Evolutionary conservation across 1,140 invertebrate species (phyloP).

Genomic region (Nephotettix cincticeps): DNA sequence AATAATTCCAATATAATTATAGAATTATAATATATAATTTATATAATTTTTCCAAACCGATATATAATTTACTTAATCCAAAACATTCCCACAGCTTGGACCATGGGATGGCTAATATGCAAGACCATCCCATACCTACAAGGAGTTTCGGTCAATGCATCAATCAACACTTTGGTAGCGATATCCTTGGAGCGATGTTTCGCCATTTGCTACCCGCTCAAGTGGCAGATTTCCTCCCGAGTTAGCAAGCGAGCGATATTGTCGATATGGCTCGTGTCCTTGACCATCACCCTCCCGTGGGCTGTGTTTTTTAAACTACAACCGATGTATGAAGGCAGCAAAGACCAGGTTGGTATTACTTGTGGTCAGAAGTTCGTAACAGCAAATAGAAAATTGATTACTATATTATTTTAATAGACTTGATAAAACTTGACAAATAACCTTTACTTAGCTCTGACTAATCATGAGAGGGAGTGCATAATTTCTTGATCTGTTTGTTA

Average conservation of each 20-base stretch:
- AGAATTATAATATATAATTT: background rate
- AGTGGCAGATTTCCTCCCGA: slow-evolving; percentile 52
- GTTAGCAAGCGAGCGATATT: slow-evolving; percentile 50
- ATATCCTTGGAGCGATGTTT: slow-evolving; percentile 61
- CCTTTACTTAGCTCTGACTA: no score
- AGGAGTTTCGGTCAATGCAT: slow-evolving; percentile 62
- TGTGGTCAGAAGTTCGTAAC: no score
- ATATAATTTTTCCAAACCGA: background rate
- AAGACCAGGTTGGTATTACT: slow-evolving; percentile 41
- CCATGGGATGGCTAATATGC: slow-evolving; percentile 59
- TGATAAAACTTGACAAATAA: no score
- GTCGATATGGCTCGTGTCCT: slow-evolving; percentile 57
- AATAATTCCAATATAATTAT: background rate
- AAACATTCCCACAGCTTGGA: slow-evolving; percentile 56
- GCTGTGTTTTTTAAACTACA: slow-evolving; percentile 53
- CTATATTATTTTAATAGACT: no score
- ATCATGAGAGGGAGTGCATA: no score
- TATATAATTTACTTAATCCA: background rate
- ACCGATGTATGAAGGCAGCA: slow-evolving; percentile 44
- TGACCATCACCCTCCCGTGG: slow-evolving; percentile 59
- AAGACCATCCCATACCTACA: slow-evolving; percentile 62
- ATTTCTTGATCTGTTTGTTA: no score
- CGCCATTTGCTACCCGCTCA: slow-evolving; percentile 59
- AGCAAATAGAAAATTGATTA: no score
- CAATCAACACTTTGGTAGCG: slow-evolving; percentile 62